Conservation (phyloP, 2,113 vertebrate species). For the Equus przewalskii region DNA sequence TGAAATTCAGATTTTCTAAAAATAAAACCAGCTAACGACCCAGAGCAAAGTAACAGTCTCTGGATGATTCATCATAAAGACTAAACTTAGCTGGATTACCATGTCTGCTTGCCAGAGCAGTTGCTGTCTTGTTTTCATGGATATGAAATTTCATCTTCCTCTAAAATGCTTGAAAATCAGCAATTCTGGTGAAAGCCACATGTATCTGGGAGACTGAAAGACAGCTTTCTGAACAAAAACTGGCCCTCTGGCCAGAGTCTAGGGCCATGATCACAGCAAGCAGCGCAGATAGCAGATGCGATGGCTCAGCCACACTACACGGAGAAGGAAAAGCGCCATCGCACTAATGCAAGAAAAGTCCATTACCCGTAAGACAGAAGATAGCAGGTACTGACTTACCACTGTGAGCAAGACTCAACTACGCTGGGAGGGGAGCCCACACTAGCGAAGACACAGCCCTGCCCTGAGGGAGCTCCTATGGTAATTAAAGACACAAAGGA, state of each 20-base stretch:
- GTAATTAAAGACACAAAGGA: background rate
- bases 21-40: slow-evolving; percentile 66
- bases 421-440: background rate
- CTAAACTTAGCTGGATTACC: slow-evolving; percentile 65
- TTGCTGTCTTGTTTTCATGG: slow-evolving; percentile 53
- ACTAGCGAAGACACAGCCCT: background rate
- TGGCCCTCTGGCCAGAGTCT: slow-evolving; percentile 33
- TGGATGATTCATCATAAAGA: slow-evolving; percentile 69
- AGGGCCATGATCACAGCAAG: background rate
- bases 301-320: background rate
- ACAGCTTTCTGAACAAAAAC: slow-evolving; percentile 14
- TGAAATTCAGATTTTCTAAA: slow-evolving; percentile 78
- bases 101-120: slow-evolving; percentile 51
- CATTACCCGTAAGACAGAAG: background rate
- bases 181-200: slow-evolving; percentile 31
- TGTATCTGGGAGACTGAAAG: background rate
- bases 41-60: slow-evolving; percentile 68
- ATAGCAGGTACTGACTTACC: background rate
- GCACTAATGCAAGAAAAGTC: background rate
- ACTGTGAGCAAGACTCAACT: background rate
- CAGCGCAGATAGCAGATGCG: background rate
- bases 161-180: slow-evolving; percentile 67
- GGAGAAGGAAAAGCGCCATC: background rate
- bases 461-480: background rate
- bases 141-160: slow-evolving; percentile 48